Evolutionary conservation across 2,113 vertebrate genomes (phyloP).

Genomic region (Brachyhypopomus occidentalis): DNA sequence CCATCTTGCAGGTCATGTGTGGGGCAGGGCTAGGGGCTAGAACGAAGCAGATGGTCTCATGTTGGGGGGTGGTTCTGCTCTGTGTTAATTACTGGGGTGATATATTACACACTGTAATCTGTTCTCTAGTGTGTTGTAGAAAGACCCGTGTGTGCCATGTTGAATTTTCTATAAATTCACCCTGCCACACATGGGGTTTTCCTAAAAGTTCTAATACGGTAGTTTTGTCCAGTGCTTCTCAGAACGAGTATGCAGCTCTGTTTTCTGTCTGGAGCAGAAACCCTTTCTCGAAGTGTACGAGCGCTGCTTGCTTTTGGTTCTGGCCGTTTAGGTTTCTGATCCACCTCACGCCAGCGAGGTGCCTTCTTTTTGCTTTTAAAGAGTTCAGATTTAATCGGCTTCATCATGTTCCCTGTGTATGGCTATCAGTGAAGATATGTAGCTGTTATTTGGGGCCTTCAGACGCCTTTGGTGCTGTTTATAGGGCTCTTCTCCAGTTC

Average conservation of each 20-base stretch:
- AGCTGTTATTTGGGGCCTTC: neutral
- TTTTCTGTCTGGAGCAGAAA: too few species aligned
- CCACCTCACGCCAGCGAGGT: too few species aligned
- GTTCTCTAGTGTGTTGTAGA: neutral
- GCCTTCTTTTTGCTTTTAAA: too few species aligned
- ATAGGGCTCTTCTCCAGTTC: neutral
- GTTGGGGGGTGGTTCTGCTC: neutral
- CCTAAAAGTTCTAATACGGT: too few species aligned
- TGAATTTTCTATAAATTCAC: too few species aligned
- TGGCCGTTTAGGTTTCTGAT: too few species aligned
- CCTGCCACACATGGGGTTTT: too few species aligned
- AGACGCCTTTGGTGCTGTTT: neutral
- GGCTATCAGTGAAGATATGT: neutral
- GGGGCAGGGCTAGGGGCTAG: neutral
- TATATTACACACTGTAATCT: conserved; percentile 20
- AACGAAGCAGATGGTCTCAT: conserved; percentile 2
- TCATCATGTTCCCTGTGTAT: neutral
- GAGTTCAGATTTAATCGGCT: too few species aligned
- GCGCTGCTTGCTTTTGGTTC: neutral
- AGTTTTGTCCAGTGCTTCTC: too few species aligned
- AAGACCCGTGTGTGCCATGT: neutral
- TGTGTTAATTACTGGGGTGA: conserved; percentile 18
- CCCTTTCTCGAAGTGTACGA: too few species aligned
- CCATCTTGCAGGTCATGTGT: neutral
- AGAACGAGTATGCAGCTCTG: too few species aligned